Evolutionary conservation across 2,113 vertebrate genomes (phyloP).

Genomic region (Galemys pyrenaicus): DNA sequence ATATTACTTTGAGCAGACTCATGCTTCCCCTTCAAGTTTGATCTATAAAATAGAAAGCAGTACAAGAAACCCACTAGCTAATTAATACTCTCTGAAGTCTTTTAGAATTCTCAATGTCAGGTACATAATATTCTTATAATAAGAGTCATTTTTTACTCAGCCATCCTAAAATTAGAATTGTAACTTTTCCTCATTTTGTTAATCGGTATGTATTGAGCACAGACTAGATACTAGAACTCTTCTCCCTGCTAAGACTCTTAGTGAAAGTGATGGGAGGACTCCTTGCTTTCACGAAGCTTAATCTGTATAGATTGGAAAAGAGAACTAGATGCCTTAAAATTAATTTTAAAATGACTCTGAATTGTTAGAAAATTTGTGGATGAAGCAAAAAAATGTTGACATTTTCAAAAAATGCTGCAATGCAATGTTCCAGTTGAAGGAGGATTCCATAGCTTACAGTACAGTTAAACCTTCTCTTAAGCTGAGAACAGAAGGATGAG

Average conservation of each 20-base stretch:
- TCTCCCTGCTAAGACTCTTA: background rate
- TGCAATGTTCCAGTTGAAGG: background rate
- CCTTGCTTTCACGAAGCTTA: background rate
- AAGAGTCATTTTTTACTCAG: constrained; percentile 21
- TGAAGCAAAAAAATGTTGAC: background rate
- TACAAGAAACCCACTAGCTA: background rate
- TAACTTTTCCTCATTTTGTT: background rate
- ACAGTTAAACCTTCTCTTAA: background rate
- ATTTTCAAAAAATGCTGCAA: background rate
- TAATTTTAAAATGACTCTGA: background rate
- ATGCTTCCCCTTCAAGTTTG: background rate
- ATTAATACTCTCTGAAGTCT: background rate
- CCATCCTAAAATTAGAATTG: background rate
- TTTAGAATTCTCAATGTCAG: background rate
- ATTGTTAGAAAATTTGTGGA: background rate
- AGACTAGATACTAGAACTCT: background rate
- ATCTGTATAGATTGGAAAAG: background rate
- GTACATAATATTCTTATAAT: background rate
- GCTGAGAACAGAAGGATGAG: background rate
- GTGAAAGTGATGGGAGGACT: background rate
- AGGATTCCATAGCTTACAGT: background rate
- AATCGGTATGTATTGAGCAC: background rate
- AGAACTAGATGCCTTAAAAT: background rate
- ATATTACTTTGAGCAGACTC: background rate
- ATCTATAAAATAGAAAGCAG: background rate